A percentile compares a stretch with the other conserved stretches of the same genome.
These are phyloP conservation scores for Caranx melampygus DNA, from an alignment of 2,113 vertebrate species.

Conservation along the genomic window DNA sequence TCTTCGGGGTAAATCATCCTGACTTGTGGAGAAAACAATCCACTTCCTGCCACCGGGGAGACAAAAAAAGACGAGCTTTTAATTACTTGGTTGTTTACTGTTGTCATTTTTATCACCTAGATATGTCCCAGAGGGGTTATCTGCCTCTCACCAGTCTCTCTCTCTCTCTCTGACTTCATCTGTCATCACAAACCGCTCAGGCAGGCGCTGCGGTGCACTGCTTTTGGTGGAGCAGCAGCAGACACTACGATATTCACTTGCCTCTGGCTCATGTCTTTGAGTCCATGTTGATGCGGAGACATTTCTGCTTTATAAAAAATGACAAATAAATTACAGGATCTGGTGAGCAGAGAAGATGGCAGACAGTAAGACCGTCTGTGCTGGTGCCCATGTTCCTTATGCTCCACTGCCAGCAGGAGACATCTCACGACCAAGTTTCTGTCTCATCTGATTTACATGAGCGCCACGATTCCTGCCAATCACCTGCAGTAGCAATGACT, in stretches of 20 bases:
- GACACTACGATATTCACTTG: not conserved
- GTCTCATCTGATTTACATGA: slow-evolving; percentile 20
- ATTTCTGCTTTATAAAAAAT: slow-evolving; percentile 19
- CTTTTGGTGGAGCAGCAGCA: slow-evolving; percentile 31
- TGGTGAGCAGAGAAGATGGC: slow-evolving; percentile 26
- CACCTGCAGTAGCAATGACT: slow-evolving; percentile 57
- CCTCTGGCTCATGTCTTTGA: slow-evolving; percentile 21
- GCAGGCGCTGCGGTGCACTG: slow-evolving; percentile 13
- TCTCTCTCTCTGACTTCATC: slow-evolving; percentile 38
- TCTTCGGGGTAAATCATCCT: slow-evolving; percentile 37
- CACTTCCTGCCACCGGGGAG: slow-evolving; percentile 65
- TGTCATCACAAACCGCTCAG: slow-evolving; percentile 63
- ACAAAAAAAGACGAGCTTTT: slow-evolving; percentile 74
- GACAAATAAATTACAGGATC: slow-evolving; percentile 28
- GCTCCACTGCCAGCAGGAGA: slow-evolving; percentile 20
- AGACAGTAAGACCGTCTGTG: slow-evolving; percentile 31
- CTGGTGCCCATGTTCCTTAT: slow-evolving; percentile 35
- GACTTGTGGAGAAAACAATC: slow-evolving; percentile 60
- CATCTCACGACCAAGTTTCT: slow-evolving; percentile 36
- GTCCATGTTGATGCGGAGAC: slow-evolving; percentile 13
- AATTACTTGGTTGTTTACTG: slow-evolving; percentile 79
- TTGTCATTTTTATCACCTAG: slow-evolving; percentile 76
- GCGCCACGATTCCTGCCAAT: slow-evolving; percentile 28
- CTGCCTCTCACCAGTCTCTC: slow-evolving; percentile 1
- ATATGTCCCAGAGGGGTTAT: slow-evolving; percentile 62